These are phyloP conservation scores for Oreochromis mossambicus DNA, from an alignment of 2,797 vertebrate species.

Conservation along the genomic window DNA sequence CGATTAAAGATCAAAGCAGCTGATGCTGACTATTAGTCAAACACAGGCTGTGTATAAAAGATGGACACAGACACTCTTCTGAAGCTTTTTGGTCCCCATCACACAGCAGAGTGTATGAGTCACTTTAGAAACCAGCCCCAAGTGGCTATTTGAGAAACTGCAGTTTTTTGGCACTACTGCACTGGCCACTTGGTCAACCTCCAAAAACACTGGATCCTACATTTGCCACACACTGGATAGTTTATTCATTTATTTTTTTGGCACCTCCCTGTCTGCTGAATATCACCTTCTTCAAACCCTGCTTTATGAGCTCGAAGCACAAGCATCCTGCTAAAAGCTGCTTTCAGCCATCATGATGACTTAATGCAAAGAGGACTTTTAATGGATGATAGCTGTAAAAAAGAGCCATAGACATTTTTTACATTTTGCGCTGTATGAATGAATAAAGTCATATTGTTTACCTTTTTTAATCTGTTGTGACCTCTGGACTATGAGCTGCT, in stretches of 20 bases:
- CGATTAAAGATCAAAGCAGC: neutral
- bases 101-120: neutral
- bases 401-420: neutral
- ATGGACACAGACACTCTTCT: neutral
- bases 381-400: neutral
- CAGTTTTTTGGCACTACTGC: neutral
- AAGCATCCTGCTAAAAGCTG: neutral
- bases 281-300: neutral
- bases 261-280: neutral
- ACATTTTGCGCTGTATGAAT: neutral
- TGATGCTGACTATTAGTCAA: neutral
- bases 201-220: neutral
- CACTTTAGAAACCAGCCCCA: neutral
- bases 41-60: neutral
- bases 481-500: neutral
- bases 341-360: neutral
- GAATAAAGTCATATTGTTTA: neutral
- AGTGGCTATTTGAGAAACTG: neutral
- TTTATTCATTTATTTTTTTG: neutral
- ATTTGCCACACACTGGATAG: neutral
- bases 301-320: neutral
- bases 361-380: neutral
- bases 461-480: constrained; percentile 4
- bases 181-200: neutral
- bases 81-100: neutral